Evolutionary conservation across 1,140 invertebrate species (phyloP).

Genomic region (Dendroctonus ponderosae): DNA sequence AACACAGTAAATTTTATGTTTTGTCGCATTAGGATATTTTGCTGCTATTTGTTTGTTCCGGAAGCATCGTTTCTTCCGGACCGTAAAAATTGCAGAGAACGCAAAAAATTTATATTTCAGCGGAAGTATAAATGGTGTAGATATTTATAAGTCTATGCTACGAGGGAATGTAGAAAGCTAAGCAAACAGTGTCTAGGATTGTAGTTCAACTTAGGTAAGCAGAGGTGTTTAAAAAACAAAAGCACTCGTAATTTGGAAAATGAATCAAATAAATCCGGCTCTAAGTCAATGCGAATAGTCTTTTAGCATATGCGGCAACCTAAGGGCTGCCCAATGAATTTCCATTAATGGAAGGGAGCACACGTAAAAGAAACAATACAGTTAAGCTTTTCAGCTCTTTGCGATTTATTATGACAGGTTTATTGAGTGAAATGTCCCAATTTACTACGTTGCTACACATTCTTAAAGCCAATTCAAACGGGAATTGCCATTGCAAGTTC

Average conservation of each 20-base stretch:
- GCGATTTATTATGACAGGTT: slow-evolving; percentile 24
- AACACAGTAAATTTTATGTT: not conserved
- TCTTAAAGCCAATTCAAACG: not conserved
- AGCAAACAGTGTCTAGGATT: too few relatives aligned
- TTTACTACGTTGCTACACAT: slow-evolving; percentile 3
- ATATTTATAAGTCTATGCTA: too few relatives aligned
- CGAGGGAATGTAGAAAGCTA: too few relatives aligned
- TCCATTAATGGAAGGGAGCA: slow-evolving; percentile 20
- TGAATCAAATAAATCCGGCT: too few relatives aligned
- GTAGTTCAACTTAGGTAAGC: too few relatives aligned
- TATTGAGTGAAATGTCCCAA: slow-evolving; percentile 14
- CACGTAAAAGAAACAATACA: slow-evolving; percentile 9
- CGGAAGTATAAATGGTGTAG: too few relatives aligned
- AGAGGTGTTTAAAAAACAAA: too few relatives aligned
- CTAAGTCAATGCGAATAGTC: not conserved
- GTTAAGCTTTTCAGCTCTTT: slow-evolving; percentile 9
- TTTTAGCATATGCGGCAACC: slow-evolving; percentile 2
- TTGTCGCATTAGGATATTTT: slow-evolving; percentile 19
- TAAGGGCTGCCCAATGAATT: slow-evolving; percentile 8
- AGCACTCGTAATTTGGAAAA: too few relatives aligned
- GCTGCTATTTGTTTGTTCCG: slow-evolving; percentile 23
- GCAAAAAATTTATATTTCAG: slow-evolving; percentile 20
- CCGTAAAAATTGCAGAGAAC: slow-evolving; percentile 14
- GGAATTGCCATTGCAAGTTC: not conserved
- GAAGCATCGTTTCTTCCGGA: slow-evolving; percentile 22